Evolutionary conservation across 2,113 vertebrate species (phyloP).

Genomic region (Chelonoidis abingdonii): DNA sequence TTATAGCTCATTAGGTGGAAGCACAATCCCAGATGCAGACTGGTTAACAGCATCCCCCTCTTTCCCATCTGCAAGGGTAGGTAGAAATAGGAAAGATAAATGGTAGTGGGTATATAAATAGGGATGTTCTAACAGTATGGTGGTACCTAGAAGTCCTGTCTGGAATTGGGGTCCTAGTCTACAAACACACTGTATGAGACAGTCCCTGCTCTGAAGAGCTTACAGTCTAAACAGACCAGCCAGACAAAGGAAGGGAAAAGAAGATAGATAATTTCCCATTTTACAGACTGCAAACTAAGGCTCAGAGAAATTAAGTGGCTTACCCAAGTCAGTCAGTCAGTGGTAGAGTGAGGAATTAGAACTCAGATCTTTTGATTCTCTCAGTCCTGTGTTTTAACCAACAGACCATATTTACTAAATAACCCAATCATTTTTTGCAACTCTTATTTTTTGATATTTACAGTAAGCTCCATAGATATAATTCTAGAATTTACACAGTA

Average conservation of each 20-base stretch:
- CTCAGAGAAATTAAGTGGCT: neutral
- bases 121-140: neutral
- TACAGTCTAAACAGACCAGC: neutral
- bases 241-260: neutral
- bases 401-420: neutral
- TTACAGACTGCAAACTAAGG: neutral
- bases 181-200: neutral
- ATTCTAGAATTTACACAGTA: neutral
- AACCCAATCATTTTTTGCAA: accelerated
- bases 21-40: accelerated
- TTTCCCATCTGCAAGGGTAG: neutral
- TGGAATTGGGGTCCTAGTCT: neutral
- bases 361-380: neutral
- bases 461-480: accelerated
- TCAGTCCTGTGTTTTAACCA: neutral
- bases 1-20: accelerated
- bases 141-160: neutral
- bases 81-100: no score
- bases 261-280: neutral
- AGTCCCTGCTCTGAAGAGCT: neutral
- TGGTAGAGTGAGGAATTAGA: no score
- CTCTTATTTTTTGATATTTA: neutral
- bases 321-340: neutral
- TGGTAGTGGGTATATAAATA: neutral
- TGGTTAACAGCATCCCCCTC: neutral